Conservation (phyloP, 2,888 invertebrate genomes). For the Apeira syringaria region DNA sequence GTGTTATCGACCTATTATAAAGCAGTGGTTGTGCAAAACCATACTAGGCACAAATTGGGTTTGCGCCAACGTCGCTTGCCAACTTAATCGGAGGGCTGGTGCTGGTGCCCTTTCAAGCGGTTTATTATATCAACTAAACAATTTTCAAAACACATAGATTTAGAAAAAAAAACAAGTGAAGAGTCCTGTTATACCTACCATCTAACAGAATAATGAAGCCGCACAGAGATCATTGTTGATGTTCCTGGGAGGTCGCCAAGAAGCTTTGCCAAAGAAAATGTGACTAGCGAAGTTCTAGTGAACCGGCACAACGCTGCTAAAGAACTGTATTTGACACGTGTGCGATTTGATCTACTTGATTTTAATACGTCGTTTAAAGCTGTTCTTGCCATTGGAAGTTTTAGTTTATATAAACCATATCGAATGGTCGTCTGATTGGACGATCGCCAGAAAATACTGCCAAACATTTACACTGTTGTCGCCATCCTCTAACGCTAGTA, state of each 20-base stretch:
- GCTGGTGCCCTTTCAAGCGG: conserved; percentile 49
- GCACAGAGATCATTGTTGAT: conserved; percentile 44
- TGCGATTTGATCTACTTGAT: conserved; percentile 21
- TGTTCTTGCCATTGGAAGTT: conserved; percentile 20
- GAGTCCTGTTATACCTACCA: conserved; percentile 3
- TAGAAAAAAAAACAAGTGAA: conserved; percentile 22
- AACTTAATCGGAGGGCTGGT: conserved; percentile 55
- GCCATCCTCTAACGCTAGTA: conserved; percentile 51
- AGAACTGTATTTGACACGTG: conserved; percentile 25
- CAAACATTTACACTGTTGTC: conserved; percentile 64
- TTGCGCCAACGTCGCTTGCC: conserved; percentile 61
- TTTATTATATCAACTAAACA: conserved; percentile 48
- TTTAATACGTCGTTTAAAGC: conserved; percentile 26
- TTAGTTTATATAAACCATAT: conserved; percentile 47
- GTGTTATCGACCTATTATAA: conserved; percentile 37
- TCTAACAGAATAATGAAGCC: conserved; percentile 41
- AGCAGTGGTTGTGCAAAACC: conserved; percentile 48
- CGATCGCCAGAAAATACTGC: conserved; percentile 64
- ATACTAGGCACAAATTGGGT: conserved; percentile 63
- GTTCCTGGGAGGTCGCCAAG: conserved; percentile 46
- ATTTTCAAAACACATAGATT: conserved; percentile 19
- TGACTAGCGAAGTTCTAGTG: conserved; percentile 42
- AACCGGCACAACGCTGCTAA: conserved; percentile 26
- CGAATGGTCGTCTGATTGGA: conserved; percentile 55
- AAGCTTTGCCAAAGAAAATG: conserved; percentile 49